Conservation (phyloP, 2,113 vertebrate genomes). For the Struthidea cinerea region DNA sequence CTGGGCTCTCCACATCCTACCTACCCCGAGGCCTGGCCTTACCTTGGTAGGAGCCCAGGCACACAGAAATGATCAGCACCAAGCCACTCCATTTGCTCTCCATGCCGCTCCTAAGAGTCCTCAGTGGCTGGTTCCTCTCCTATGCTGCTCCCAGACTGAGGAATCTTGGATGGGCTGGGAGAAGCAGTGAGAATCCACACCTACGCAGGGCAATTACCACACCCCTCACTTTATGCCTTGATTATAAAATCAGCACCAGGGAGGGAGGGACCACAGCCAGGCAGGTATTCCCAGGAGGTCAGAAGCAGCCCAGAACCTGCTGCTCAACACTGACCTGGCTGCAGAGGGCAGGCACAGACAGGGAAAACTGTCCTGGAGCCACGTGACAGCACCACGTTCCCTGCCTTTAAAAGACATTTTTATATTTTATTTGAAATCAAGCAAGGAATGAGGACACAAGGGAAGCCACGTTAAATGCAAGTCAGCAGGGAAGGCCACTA, state of each 20-base stretch:
- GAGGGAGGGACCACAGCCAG: not conserved
- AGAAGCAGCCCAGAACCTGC: not conserved
- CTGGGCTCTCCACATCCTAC: not conserved
- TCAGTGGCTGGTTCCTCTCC: conserved; percentile 3
- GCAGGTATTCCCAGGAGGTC: not conserved
- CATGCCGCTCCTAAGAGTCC: conserved; percentile 40
- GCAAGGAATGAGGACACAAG: not conserved
- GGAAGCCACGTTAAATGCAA: rapidly evolving
- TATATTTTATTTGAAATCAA: not conserved
- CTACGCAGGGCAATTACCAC: conserved; percentile 58
- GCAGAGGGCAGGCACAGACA: rapidly evolving
- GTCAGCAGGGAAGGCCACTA: not conserved
- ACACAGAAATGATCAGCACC: conserved; percentile 61
- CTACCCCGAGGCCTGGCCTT: conserved; percentile 30
- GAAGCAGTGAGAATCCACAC: conserved; percentile 37
- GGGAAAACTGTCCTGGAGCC: rapidly evolving
- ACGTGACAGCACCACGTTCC: rapidly evolving
- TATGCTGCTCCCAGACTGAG: conserved; percentile 46
- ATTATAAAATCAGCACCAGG: conserved; percentile 42
- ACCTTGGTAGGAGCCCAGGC: conserved; percentile 71
- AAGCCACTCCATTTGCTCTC: conserved; percentile 53
- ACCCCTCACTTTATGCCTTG: conserved; percentile 28
- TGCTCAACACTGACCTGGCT: not conserved
- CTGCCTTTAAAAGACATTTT: not conserved
- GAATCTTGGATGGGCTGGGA: conserved; percentile 12